Evolutionary conservation across 2,797 vertebrate genomes (phyloP).

Genomic region (Anolis apletophallus): DNA sequence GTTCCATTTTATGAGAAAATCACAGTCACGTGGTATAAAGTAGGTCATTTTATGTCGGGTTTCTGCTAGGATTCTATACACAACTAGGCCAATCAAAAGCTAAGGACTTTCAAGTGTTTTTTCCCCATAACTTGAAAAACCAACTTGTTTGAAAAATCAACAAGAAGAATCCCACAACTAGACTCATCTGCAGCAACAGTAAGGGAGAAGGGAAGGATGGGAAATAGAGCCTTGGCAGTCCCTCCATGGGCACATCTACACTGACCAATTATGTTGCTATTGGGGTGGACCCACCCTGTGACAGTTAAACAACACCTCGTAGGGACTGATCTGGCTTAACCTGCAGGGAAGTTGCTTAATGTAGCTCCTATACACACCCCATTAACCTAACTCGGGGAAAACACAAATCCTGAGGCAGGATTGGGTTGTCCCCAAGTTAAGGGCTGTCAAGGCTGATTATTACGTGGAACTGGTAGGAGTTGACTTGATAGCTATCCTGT

Average conservation of each 20-base stretch:
- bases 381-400: too few species aligned
- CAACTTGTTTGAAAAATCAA: background rate
- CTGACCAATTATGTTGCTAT: background rate
- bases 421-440: too few species aligned
- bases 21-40: background rate
- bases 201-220: background rate
- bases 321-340: too few species aligned
- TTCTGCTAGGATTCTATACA: accelerated
- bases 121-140: background rate
- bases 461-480: too few species aligned
- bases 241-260: background rate
- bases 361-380: too few species aligned
- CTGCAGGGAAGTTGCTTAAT: too few species aligned
- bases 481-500: too few species aligned
- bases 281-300: too few species aligned
- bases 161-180: background rate
- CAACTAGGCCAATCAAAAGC: background rate
- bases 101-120: background rate
- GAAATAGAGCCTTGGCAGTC: background rate
- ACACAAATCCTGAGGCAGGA: too few species aligned
- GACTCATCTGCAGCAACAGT: background rate
- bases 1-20: background rate
- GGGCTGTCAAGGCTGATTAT: too few species aligned
- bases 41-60: accelerated
- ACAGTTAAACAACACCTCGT: too few species aligned